Evolutionary conservation across 2,113 vertebrate genomes (phyloP), one percentile per base, ranked within the genome.

Genomic region (Donacobius atricapilla): DNA sequence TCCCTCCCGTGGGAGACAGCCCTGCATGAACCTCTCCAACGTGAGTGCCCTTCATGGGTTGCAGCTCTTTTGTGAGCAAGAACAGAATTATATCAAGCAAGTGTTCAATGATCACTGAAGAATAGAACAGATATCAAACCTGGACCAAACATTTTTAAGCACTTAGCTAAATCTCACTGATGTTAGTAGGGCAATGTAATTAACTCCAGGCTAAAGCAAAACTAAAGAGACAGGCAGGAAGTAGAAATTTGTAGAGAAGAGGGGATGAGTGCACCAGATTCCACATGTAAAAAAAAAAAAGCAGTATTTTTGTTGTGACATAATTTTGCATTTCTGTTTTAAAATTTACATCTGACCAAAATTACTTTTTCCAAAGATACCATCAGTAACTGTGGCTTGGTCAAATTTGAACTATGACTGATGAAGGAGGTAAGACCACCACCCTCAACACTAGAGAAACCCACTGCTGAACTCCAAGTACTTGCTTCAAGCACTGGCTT

Each of bases 21-120:
- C 19, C 23, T 39, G 8, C 37, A 45, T 8, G 3, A 27, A 40
- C 18, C 35, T 42, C 45, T 58, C 39, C n/a, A 47, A 0, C 0
- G 0, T 11, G 39, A 40, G 39, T n/a, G 56, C 16, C 65, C 45
- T 37, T 48, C 1, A 0, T 30, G 24, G 23, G 23, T 2, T 51
- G 37, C 37, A 91, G 22, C 3, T 79, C 24, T 60, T 44, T 47
- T 11, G 21, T 16, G 4, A 39, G n/a, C 37, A 66, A 73, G 11
- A 78, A 6, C 22, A 89, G 16, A 13, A 64, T 35, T 39, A 30
- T 42, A 65, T 73, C n/a, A 69, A 89, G 21, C 9, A 64, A 35
- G 11, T 33, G 12, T 25, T 3, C 42, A 56, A 10, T 30, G 4
- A 69, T 61, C 17, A 30, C 24, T 70, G 45, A 87, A 77, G 9